A percentile compares a stretch with the other conserved stretches of the same genome.
Evolutionary conservation across 2,888 invertebrate genomes (phyloP).

Genomic region (Dynastes hyllus): DNA sequence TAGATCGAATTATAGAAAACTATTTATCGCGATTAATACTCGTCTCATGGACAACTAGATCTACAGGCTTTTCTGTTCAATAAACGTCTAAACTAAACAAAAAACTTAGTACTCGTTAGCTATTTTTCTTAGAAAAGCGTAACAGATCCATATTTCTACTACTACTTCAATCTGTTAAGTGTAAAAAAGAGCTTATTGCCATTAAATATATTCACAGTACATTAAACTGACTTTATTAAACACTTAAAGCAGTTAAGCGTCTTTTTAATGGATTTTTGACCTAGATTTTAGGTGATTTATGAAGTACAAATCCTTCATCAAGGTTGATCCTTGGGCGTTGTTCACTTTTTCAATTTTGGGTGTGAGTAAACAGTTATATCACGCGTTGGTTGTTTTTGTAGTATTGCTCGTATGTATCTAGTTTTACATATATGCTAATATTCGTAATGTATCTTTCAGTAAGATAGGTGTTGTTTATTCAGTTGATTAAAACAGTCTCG

Average conservation of each 20-base stretch:
- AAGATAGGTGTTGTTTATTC: not conserved
- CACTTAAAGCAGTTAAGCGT: not conserved
- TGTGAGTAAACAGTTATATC: not conserved
- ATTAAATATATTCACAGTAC: not conserved
- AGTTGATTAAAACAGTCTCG: not conserved
- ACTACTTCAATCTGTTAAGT: not conserved
- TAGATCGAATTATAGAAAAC: conserved; percentile 32
- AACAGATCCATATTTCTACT: not conserved
- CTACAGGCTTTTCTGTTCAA: not conserved
- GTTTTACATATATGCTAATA: not conserved
- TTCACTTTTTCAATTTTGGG: not conserved
- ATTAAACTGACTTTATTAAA: not conserved
- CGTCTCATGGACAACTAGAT: conserved; percentile 23
- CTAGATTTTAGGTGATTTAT: conserved; percentile 20
- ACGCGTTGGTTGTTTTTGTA: not conserved
- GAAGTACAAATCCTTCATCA: conserved; percentile 10
- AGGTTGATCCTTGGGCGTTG: conserved; percentile 21
- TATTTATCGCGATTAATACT: not conserved
- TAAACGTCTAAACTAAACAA: not conserved
- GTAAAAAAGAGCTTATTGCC: not conserved
- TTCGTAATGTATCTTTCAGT: not conserved
- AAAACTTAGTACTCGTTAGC: not conserved
- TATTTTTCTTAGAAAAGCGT: not conserved
- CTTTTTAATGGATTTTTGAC: conserved; percentile 24
- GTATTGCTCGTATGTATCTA: not conserved